Evolutionary conservation across 2,113 vertebrate genomes (phyloP).

Genomic region (Sorex fumeus): DNA sequence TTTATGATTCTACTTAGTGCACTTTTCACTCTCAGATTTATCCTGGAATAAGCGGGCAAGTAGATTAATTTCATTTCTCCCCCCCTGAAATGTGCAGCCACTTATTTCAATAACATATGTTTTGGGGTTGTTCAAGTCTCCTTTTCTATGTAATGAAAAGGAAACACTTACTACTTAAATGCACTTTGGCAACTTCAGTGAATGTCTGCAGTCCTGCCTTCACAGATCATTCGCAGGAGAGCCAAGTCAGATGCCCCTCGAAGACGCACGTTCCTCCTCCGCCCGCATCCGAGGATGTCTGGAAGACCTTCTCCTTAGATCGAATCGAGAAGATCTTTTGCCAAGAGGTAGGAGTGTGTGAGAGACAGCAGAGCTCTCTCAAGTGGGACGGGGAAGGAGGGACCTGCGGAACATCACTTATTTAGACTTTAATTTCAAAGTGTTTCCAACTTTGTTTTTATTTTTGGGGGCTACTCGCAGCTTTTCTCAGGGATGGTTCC

Average conservation of each 20-base stretch:
- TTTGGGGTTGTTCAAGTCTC: conserved; percentile 2
- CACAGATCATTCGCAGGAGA: conserved; percentile 55
- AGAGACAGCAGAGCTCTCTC: fast-evolving
- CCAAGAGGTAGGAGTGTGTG: conserved; percentile 68
- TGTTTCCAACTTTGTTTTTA: no score
- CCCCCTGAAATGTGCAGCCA: not conserved
- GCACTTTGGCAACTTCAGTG: not conserved
- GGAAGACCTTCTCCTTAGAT: conserved; percentile 56
- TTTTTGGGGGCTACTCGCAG: no score
- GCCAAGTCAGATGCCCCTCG: not conserved
- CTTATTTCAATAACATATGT: not conserved
- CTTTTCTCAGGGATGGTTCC: no score
- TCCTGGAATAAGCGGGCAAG: not conserved
- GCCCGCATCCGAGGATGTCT: not conserved
- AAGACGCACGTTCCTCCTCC: not conserved
- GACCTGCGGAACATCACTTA: fast-evolving
- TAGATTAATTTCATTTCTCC: not conserved
- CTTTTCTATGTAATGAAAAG: not conserved
- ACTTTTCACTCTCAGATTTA: not conserved
- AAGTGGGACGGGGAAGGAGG: not conserved
- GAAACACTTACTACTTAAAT: not conserved
- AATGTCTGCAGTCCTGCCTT: not conserved
- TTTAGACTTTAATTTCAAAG: not conserved
- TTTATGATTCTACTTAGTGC: not conserved
- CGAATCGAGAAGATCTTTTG: conserved; percentile 68